A percentile compares a stretch with the other conserved stretches of the same genome.
Conservation (phyloP, 2,113 vertebrate species). For the Pollachius pollachius region DNA sequence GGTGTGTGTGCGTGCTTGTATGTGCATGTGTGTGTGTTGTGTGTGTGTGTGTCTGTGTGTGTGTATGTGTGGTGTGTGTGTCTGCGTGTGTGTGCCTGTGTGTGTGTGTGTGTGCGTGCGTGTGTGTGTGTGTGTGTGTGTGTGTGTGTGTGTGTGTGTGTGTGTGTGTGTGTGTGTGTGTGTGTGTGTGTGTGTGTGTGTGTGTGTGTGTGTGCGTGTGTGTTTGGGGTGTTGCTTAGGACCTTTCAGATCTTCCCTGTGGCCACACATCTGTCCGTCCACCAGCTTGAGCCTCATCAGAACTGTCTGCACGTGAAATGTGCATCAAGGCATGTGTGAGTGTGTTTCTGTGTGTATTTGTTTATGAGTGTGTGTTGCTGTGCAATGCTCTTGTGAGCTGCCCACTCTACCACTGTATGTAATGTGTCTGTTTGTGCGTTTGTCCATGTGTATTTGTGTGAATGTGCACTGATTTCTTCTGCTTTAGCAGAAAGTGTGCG, state of each 20-base stretch:
- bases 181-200: constrained; percentile 12
- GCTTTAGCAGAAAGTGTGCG: too few relatives aligned
- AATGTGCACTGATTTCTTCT: not conserved
- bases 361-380: constrained; percentile 3
- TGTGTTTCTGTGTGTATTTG: not conserved
- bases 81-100: not conserved
- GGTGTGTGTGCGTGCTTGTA: too few relatives aligned
- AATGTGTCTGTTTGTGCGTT: not conserved
- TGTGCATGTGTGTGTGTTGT: constrained; percentile 1
- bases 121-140: not conserved
- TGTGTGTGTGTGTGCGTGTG: not conserved
- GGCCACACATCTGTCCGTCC: constrained; percentile 41
- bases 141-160: constrained; percentile 2
- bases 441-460: not conserved
- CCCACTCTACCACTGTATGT: too few relatives aligned
- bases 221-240: constrained; percentile 20
- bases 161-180: constrained; percentile 3
- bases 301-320: constrained; percentile 1
- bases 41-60: constrained; percentile 14
- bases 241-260: constrained; percentile 12
- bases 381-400: too few relatives aligned
- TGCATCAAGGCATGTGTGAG: not conserved
- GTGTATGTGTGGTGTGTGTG: not conserved
- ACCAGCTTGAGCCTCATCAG: constrained; percentile 10
- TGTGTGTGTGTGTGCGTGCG: constrained; percentile 21